Conservation (phyloP, 2,113 vertebrate species). For the Microtus oregoni region DNA sequence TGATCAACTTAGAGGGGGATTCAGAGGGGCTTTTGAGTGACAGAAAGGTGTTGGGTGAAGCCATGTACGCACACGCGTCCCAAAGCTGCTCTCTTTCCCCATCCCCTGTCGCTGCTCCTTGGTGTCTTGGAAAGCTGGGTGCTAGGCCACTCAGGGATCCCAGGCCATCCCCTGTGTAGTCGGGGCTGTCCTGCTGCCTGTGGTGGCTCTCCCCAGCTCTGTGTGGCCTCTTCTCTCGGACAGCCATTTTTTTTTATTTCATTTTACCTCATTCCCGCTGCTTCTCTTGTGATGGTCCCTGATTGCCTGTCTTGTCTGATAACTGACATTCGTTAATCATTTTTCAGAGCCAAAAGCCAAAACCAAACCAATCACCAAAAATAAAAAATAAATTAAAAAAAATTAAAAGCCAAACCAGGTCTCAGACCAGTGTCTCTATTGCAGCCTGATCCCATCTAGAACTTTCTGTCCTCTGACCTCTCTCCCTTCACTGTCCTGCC, state of each 20-base stretch:
- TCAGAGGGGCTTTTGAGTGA: not conserved
- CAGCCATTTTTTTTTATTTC: conserved; percentile 73
- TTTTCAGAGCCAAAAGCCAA: conserved; percentile 85
- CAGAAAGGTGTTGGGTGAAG: not conserved
- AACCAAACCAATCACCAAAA: conserved; percentile 67
- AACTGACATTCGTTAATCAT: conserved; percentile 88
- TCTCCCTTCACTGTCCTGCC: conserved; percentile 83
- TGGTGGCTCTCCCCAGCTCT: conserved; percentile 79
- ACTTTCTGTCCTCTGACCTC: conserved; percentile 84
- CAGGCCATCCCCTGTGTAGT: not conserved
- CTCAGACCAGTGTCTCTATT: conserved; percentile 96
- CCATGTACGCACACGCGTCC: not conserved
- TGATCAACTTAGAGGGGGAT: not conserved
- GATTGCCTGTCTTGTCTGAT: conserved; percentile 99
- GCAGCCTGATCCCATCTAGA: conserved; percentile 98
- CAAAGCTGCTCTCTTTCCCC: not conserved
- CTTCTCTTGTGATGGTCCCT: conserved; percentile 98
- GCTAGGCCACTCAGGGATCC: not conserved
- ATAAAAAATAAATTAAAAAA: not conserved
- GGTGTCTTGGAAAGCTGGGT: not conserved
- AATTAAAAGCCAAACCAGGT: conserved; percentile 65
- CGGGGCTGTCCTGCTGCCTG: conserved; percentile 48
- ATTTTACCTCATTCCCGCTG: conserved; percentile 87
- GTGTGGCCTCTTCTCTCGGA: conserved; percentile 87
- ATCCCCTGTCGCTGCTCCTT: not conserved